Conservation (phyloP, 2,113 vertebrate species). For the Diadophis punctatus region DNA sequence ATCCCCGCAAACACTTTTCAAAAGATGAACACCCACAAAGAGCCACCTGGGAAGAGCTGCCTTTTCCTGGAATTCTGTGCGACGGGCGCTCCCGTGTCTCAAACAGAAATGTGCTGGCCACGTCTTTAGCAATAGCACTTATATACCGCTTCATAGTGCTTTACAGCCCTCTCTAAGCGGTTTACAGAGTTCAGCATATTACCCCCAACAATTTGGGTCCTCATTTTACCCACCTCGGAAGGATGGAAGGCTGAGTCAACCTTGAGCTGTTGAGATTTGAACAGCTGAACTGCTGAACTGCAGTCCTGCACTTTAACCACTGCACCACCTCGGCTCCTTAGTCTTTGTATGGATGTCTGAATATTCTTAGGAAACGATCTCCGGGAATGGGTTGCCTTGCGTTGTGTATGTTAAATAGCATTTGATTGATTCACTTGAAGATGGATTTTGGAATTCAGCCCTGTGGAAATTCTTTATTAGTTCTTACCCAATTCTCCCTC, state of each 20-base stretch:
- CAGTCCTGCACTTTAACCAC: too few species aligned
- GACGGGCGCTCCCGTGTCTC: neutral
- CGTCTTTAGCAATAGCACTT: too few species aligned
- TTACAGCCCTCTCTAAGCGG: too few species aligned
- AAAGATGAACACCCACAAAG: neutral
- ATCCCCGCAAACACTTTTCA: neutral
- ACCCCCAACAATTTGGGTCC: too few species aligned
- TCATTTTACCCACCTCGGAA: too few species aligned
- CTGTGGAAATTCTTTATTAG: neutral
- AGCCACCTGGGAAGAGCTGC: neutral
- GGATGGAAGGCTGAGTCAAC: too few species aligned
- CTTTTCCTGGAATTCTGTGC: neutral
- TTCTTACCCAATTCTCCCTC: neutral
- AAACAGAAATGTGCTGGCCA: neutral
- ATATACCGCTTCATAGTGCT: too few species aligned
- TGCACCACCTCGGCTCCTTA: too few species aligned
- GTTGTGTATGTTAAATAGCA: neutral
- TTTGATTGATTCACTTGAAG: neutral
- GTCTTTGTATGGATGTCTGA: neutral
- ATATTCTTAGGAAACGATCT: neutral
- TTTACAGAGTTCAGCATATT: too few species aligned
- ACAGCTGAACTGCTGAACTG: too few species aligned
- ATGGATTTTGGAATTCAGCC: neutral
- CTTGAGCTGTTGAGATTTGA: too few species aligned
- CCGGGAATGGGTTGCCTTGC: neutral